Evolutionary conservation across 2,113 vertebrate genomes (phyloP).

Genomic region (Motacilla tschutschensis): DNA sequence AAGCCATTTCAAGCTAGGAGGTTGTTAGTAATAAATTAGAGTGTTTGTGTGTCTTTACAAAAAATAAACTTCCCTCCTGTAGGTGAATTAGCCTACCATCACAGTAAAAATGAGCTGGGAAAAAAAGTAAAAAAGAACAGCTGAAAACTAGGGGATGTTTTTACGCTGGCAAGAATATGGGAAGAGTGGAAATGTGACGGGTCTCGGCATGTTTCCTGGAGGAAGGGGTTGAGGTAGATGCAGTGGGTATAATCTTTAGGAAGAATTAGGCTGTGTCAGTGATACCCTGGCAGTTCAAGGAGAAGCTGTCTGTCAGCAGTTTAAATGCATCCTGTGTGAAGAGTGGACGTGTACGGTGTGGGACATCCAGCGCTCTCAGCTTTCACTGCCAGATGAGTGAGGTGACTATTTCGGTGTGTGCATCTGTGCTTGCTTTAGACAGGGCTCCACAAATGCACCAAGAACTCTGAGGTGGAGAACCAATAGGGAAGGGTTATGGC

Average conservation of each 20-base stretch:
- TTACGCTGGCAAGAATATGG: not conserved
- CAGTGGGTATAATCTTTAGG: not conserved
- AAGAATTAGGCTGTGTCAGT: not conserved
- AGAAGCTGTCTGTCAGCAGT: not conserved
- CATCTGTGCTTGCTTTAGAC: not conserved
- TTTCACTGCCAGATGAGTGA: not conserved
- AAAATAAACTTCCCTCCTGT: not conserved
- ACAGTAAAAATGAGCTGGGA: not conserved
- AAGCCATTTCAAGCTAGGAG: not conserved
- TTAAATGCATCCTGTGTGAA: not conserved
- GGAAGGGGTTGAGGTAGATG: not conserved
- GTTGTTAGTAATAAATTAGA: not conserved
- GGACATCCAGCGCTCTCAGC: not conserved
- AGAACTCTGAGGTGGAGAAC: not conserved
- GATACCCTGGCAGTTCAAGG: not conserved
- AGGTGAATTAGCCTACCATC: not conserved
- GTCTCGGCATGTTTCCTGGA: not conserved
- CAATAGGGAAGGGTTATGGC: not conserved
- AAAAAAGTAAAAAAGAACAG: not conserved
- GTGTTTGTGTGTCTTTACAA: not conserved
- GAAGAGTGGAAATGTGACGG: not conserved
- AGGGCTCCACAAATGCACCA: not conserved
- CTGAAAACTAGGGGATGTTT: not conserved
- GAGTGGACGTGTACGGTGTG: fast-evolving
- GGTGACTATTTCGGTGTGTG: not conserved